Percentiles rank a stretch among this genome's conserved stretches.
Conservation (phyloP, 2,888 invertebrate genomes). For the Leucoma salicis region DNA sequence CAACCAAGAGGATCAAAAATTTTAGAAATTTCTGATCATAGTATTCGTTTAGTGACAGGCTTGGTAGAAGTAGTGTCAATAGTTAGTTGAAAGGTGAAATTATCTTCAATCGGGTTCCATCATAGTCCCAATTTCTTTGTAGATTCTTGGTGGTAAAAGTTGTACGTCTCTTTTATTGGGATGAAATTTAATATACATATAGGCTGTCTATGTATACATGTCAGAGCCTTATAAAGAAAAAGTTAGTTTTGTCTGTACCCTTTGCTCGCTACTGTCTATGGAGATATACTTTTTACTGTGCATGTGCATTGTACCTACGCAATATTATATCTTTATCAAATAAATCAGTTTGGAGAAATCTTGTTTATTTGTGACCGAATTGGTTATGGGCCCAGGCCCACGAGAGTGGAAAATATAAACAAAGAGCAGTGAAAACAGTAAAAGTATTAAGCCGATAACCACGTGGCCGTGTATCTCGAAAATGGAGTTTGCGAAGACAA, state of each 20-base stretch:
- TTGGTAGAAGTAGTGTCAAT: neutral
- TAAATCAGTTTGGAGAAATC: no score
- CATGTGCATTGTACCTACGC: no score
- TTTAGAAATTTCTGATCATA: neutral
- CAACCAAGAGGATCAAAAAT: neutral
- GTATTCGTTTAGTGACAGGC: neutral
- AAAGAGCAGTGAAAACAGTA: neutral
- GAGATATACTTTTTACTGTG: no score
- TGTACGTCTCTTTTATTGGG: neutral
- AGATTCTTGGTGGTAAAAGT: neutral
- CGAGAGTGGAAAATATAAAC: neutral
- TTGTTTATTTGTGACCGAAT: no score
- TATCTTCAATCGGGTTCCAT: neutral
- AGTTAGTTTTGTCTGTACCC: no score
- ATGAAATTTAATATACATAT: no score
- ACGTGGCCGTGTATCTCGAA: neutral
- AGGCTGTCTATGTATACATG: no score
- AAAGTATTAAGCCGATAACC: neutral
- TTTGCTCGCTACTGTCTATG: no score
- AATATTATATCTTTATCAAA: no score
- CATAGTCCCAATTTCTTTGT: neutral
- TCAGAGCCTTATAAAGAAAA: no score
- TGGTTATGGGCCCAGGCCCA: conserved; percentile 6
- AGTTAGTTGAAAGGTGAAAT: neutral
- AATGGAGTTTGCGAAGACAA: conserved; percentile 5